These are phyloP conservation scores for Sylvicapra grimmia DNA, from an alignment of 2,113 vertebrate species.

Conservation along the genomic window DNA sequence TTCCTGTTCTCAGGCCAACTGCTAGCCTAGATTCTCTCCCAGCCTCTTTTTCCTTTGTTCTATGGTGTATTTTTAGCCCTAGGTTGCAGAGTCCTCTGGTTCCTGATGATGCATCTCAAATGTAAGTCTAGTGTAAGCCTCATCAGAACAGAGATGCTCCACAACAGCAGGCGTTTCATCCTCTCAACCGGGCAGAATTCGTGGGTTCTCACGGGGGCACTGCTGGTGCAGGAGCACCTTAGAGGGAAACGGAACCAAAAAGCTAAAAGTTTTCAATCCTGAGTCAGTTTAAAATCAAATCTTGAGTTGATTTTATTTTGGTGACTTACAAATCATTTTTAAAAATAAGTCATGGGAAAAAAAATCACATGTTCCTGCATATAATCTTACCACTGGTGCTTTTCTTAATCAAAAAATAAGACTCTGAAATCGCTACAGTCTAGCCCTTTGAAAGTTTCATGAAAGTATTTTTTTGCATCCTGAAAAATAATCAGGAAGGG, in stretches of 20 bases:
- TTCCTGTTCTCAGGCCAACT: not conserved
- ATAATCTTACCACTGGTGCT: constrained; percentile 20
- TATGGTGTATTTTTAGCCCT: not conserved
- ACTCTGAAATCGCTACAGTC: not conserved
- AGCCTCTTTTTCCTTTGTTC: not conserved
- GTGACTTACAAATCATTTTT: constrained; percentile 2
- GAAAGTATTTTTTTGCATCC: not conserved
- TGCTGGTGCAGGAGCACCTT: not conserved
- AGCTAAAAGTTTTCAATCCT: not conserved
- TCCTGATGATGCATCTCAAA: not conserved
- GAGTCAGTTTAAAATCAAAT: not conserved
- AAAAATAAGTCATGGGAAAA: not conserved
- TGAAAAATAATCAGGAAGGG: not conserved
- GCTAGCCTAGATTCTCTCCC: not conserved
- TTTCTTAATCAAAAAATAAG: constrained; percentile 29
- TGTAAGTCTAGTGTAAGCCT: not conserved
- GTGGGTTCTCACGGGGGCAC: not conserved
- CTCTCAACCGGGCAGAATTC: not conserved
- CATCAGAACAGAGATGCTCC: too few species aligned
- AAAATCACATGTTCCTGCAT: not conserved
- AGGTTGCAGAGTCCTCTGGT: not conserved
- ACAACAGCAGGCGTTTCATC: not conserved
- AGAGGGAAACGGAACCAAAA: not conserved
- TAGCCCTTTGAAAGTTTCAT: constrained; percentile 21
- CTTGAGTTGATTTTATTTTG: not conserved